Base-by-base conservation (phyloP, 1,140 invertebrate genomes). In the Pseudobourletiella spinata region DNA sequence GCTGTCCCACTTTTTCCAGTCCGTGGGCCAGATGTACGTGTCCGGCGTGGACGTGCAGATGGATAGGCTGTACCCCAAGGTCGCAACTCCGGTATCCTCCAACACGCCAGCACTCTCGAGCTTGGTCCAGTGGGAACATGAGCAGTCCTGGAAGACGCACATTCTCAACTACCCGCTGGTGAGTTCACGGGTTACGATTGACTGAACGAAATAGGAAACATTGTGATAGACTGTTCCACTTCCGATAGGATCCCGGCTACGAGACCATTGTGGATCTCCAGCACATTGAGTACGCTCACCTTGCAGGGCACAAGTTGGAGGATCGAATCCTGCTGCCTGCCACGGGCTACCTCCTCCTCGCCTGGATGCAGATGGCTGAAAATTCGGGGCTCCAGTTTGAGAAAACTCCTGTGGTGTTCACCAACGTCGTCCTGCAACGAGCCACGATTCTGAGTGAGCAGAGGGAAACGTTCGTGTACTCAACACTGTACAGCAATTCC, bases 321-420 rank as follows among this genome's bases (percentile, higher is more conserved):
- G 95, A 94, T 15, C 82, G 94, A 72, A 80, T 95, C 28, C 76
- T 99, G 2, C 98, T 92, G 78, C 95, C 95, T 14, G 95, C 94
- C 46, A 97, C 95, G 43, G 95, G 93, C 14, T 97, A 98, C 72
- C 79, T 98, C 76, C 83, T 84, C 1, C 74, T 98, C 1, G 93
- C 88, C 0, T 98, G 95, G 95, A 88, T 86, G 74, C 88, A 91
- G 0, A 83, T 94, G 61, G 94, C 92, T 75, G 74, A 93, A 54
- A 79, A 82, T 56, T 85, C 86, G 16, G 79, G 80, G 29, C 85
- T 88, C 59, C 14, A 54, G 11, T 86, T 80, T 64, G 84, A 91
- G 70, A 85, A 92, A 67, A 79, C 88, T 1, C 84, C 91, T 0
- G 84, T 99, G 0, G 77, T 89, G 2, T 80, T 98, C 69, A 88